Base-by-base conservation (phyloP, 2,797 vertebrate species). In the Pangasius krempfi region DNA sequence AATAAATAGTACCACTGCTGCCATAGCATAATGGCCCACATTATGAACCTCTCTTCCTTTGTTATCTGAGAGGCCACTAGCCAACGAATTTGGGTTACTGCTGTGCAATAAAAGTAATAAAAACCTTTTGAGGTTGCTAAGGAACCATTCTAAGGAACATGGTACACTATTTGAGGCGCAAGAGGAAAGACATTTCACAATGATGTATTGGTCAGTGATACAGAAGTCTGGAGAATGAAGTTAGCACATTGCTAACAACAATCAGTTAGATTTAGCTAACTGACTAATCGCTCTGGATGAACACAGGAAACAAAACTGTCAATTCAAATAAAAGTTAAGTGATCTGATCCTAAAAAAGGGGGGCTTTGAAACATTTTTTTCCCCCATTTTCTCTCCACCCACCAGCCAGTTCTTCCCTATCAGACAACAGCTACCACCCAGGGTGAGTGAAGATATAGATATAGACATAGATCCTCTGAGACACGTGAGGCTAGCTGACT, bases 31-130 rank as follows among this genome's bases (percentile, higher is more conserved):
- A 83, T 83, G 58, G 37, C 27, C 25, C n/a, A 64, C 86, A 89
- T 89, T 90, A 83, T n/a, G 40, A 83, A 83, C 58, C 13, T 30
- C 86, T 88, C 56, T 64, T 40, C 58, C 58, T 64, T 83, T 83
- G 40, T 64, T 30, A 64, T 83, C 81, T 30, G 25, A 47, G 60
- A 83, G 81, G 81, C 25, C 58, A 30, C 58, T n/a, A n/a, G 37
- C 25, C 81, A 18, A 33, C 4, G 33, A 25, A 58, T 81, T 58
- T 58, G 78, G 78, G 78, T 81, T 81, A 40, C 78, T 25, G 54
- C 78, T 64, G 27, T 14, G 22, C 81, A n/a, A 14, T 4, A 27
- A 44, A 40, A 16, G 13, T 44, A n/a, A 60, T 40, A 54, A 27
- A 81, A 60, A 16, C 80, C 5, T 82, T 62, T 22, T 20, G 76